These are phyloP conservation scores for Dicentrarchus labrax DNA, from an alignment of 2,113 vertebrate species.

Conservation along the genomic window DNA sequence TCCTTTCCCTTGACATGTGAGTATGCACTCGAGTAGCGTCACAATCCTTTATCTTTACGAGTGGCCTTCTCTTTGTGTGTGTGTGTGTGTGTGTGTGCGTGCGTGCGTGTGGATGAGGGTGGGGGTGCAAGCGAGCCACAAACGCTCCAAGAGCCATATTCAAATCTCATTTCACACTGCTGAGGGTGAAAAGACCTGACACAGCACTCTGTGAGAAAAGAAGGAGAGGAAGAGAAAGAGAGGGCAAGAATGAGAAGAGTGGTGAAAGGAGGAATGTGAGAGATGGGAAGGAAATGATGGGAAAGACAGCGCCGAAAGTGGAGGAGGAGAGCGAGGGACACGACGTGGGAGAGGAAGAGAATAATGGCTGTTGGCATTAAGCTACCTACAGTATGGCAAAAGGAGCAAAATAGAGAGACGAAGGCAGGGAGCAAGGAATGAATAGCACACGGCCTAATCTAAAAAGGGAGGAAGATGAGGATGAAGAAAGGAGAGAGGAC, in stretches of 20 bases:
- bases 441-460: constrained; percentile 26
- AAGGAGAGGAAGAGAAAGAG: constrained; percentile 43
- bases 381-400: constrained; percentile 55
- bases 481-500: constrained; percentile 2
- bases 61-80: constrained; percentile 36
- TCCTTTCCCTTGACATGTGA: constrained; percentile 39
- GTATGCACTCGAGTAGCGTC: constrained; percentile 47
- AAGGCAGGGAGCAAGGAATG: constrained; percentile 23
- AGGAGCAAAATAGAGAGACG: constrained; percentile 17
- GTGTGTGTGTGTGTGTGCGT: background rate
- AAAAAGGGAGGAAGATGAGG: constrained; percentile 32
- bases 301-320: constrained; percentile 53
- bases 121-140: constrained; percentile 26
- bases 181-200: constrained; percentile 80
- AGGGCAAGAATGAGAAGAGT: constrained; percentile 49
- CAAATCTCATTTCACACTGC: constrained; percentile 80
- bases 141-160: constrained; percentile 75
- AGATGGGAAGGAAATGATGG: constrained; percentile 59
- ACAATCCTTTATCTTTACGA: constrained; percentile 68
- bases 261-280: constrained; percentile 34
- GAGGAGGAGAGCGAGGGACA: constrained; percentile 64
- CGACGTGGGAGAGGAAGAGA: constrained; percentile 60
- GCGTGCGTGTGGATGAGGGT: background rate
- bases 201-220: constrained; percentile 67
- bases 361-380: constrained; percentile 63